Evolutionary conservation across 2,888 invertebrate genomes (phyloP).

Genomic region (Hermodice carunculata): DNA sequence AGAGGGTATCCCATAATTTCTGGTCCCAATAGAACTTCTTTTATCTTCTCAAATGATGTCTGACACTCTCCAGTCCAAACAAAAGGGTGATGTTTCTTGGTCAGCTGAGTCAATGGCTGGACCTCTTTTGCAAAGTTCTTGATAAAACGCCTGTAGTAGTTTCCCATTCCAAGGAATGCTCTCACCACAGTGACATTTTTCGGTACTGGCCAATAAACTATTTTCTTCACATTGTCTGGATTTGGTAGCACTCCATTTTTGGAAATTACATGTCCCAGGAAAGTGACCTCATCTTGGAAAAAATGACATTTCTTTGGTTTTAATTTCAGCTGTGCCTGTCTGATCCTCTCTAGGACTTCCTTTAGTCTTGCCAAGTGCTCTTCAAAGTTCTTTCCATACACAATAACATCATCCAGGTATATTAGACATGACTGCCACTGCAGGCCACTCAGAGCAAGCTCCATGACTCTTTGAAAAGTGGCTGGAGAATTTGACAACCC

Average conservation of each 20-base stretch:
- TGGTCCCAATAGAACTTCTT: constrained; percentile 9
- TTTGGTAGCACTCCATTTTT: background rate
- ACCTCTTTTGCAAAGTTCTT: constrained; percentile 28
- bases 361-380: constrained; percentile 24
- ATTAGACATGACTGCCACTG: constrained; percentile 1
- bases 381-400: constrained; percentile 24
- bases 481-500: constrained; percentile 4
- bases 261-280: constrained; percentile 15
- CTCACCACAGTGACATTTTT: constrained; percentile 28
- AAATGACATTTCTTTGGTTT: constrained; percentile 34
- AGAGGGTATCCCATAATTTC: constrained; percentile 25
- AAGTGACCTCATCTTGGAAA: background rate
- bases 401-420: constrained; percentile 40
- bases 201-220: constrained; percentile 33
- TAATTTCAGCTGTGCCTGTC: constrained; percentile 16
- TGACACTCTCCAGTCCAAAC: constrained; percentile 5
- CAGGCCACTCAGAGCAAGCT: background rate
- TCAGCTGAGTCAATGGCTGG: constrained; percentile 32
- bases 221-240: constrained; percentile 7
- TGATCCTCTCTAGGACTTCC: constrained; percentile 30
- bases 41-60: constrained; percentile 19
- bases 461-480: constrained; percentile 5
- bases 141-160: constrained; percentile 43
- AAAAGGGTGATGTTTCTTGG: constrained; percentile 42
- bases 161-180: constrained; percentile 37